Evolutionary conservation across 2,113 vertebrate genomes (phyloP).

Genomic region (Coptodon rendalli): DNA sequence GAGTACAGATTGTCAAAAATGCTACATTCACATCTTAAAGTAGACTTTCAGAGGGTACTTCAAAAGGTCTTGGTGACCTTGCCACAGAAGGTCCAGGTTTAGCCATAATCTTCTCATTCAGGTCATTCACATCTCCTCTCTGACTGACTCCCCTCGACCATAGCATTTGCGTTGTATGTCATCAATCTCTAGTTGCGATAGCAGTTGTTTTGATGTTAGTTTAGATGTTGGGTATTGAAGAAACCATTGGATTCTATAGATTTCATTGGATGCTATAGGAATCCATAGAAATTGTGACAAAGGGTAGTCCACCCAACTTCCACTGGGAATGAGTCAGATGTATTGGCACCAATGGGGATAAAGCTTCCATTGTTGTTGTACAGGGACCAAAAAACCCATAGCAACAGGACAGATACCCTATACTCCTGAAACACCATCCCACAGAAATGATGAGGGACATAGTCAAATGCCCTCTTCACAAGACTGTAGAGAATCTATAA

Average conservation of each 20-base stretch:
- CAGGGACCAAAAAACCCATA: neutral
- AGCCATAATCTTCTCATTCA: neutral
- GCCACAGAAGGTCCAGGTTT: neutral
- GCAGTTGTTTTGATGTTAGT: neutral
- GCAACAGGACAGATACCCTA: neutral
- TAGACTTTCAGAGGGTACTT: neutral
- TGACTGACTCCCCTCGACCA: neutral
- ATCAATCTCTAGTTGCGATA: neutral
- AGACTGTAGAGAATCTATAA: neutral
- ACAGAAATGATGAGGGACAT: neutral
- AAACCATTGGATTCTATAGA: neutral
- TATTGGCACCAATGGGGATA: neutral
- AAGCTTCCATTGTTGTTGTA: neutral
- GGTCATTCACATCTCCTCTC: neutral
- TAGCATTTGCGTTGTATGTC: neutral
- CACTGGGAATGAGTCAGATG: neutral
- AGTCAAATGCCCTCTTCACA: neutral
- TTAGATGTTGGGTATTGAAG: neutral
- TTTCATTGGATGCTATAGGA: neutral
- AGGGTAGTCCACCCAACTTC: neutral
- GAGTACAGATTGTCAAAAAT: neutral
- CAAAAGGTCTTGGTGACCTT: neutral
- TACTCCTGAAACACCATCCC: neutral
- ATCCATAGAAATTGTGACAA: neutral
- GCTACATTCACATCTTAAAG: neutral